Evolutionary conservation across 2,888 invertebrate genomes (phyloP), one percentile per base, ranked within the genome.

Genomic region (Teinopalpus imperialis): DNA sequence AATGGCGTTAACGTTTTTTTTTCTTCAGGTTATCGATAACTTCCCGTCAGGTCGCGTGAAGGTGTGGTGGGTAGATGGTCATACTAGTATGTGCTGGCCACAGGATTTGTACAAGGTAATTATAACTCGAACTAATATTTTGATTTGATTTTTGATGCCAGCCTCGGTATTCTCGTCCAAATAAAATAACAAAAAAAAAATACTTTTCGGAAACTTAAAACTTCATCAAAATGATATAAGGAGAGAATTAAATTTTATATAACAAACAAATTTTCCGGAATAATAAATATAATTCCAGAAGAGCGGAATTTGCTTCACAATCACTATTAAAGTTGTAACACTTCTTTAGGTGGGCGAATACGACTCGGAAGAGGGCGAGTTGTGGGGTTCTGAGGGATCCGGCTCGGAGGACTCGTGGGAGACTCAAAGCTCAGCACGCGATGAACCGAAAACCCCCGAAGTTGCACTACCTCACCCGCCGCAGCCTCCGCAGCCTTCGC

Each of bases 1-100:
- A n/a, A n/a, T n/a, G n/a, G n/a, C n/a, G n/a, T n/a, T n/a, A n/a
- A n/a, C n/a, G n/a, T n/a, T n/a, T n/a, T n/a, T n/a, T n/a, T n/a
- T n/a, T n/a, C n/a, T 56, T 53, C 7, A 57, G 85, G 92, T 94
- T 5, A 90, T 96, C 54, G 97, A 97, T 74, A 95, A 97, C 71
- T 95, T 93, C 79, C 94, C 95, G 2, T 93, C 96, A 83, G 98
- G 92, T 0, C 91, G 93, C 49, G 94, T 98, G 2, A 93, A 94
- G 64, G 96, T 98, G n/a, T 94, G 95, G 92, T 98, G 98, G 98
- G 94, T 96, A 1, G 94, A 95, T 68, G 95, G 94, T 6, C 93
- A 93, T 51, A 92, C 93, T 3, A 95, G 96, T 54, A 93, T 95
- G 90, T 97, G 96, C 72, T 97, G 95, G 94, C 98, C 98, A 0